Evolutionary conservation across 2,888 invertebrate genomes (phyloP).

Genomic region (Taenaris catops): DNA sequence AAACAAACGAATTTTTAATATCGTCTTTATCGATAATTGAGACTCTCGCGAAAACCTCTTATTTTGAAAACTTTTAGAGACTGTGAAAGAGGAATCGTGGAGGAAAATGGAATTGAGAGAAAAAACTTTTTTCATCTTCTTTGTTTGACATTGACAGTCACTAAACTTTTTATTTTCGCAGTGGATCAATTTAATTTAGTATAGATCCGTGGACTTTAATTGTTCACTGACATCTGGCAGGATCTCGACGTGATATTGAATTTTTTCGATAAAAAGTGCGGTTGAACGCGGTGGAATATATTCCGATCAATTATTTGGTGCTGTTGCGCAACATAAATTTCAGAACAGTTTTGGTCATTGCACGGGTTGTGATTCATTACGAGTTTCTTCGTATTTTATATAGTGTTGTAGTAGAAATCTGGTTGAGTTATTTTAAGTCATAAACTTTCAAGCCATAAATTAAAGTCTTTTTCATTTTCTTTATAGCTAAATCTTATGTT

Average conservation of each 20-base stretch:
- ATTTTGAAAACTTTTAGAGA: slow-evolving; percentile 77
- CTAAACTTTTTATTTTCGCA: slow-evolving; percentile 73
- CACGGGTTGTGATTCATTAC: no score
- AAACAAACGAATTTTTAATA: slow-evolving; percentile 81
- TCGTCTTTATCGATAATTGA: slow-evolving; percentile 79
- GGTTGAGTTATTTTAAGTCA: no score
- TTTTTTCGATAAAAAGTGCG: slow-evolving; percentile 28
- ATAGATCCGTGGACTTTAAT: slow-evolving; percentile 61
- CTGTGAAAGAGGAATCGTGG: slow-evolving; percentile 73
- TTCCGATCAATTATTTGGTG: slow-evolving; percentile 13
- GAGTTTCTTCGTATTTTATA: no score
- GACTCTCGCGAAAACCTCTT: slow-evolving; percentile 76
- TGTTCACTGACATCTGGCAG: slow-evolving; percentile 63
- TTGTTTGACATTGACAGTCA: slow-evolving; percentile 78
- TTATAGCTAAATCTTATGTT: no score
- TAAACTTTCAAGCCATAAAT: no score
- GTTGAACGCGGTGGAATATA: slow-evolving; percentile 14
- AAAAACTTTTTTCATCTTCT: slow-evolving; percentile 79
- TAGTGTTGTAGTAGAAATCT: no score
- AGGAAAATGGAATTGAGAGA: slow-evolving; percentile 73
- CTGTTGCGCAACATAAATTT: slow-evolving; percentile 17
- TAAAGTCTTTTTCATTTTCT: no score
- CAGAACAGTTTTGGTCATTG: slow-evolving; percentile 10
- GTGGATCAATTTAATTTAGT: slow-evolving; percentile 75
- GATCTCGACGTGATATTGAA: slow-evolving; percentile 52